Evolutionary conservation across 2,888 invertebrate species (phyloP).

Genomic region (Drosophila meridiana): DNA sequence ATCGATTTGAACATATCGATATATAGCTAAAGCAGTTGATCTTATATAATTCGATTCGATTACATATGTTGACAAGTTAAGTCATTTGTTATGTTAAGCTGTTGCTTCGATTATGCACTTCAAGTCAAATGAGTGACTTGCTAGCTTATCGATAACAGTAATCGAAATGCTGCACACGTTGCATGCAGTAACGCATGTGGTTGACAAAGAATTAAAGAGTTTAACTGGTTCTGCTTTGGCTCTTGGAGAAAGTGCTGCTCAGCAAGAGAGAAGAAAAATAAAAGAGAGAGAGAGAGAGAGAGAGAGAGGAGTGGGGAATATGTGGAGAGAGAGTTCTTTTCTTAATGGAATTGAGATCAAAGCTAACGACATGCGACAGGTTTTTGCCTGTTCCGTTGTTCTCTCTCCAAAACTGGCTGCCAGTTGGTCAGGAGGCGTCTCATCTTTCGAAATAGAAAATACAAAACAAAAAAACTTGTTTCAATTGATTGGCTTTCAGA

Average conservation of each 20-base stretch:
- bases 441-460: slow-evolving; percentile 36
- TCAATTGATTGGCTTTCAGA: slow-evolving; percentile 47
- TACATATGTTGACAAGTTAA: background rate
- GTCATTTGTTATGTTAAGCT: too few species aligned
- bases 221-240: slow-evolving; percentile 49
- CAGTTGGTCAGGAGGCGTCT: slow-evolving; percentile 32
- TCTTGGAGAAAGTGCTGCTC: slow-evolving; percentile 51
- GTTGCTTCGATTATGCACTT: background rate
- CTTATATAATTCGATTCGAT: background rate
- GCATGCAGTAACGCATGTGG: slow-evolving; percentile 17
- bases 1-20: background rate
- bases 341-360: slow-evolving; percentile 68
- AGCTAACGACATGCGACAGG: slow-evolving; percentile 55
- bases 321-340: slow-evolving; percentile 28
- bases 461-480: slow-evolving; percentile 50
- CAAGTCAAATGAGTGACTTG: background rate
- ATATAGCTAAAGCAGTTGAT: background rate
- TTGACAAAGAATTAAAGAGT: slow-evolving; percentile 38
- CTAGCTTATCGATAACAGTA: slow-evolving; percentile 24
- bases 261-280: slow-evolving; percentile 4
- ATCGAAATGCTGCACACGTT: slow-evolving; percentile 26
- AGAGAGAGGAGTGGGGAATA: slow-evolving; percentile 13
- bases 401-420: slow-evolving; percentile 45
- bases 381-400: slow-evolving; percentile 35
- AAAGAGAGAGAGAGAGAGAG: background rate